These are phyloP conservation scores for Periophthalmus magnuspinnatus DNA, from an alignment of 2,797 vertebrate species.

Conservation along the genomic window DNA sequence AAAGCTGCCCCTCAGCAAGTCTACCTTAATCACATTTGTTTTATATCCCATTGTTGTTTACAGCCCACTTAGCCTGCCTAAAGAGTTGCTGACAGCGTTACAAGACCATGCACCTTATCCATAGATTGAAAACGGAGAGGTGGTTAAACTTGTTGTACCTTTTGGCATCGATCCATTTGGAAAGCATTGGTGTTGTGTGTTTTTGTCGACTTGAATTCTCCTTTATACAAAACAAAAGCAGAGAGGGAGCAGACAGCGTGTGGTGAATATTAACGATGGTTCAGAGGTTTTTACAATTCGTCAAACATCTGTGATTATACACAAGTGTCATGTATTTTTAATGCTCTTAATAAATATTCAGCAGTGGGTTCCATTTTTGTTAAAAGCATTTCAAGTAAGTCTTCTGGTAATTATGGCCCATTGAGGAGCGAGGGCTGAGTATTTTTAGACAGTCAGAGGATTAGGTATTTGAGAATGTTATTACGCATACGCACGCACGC, in stretches of 20 bases:
- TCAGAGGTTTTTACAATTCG: background rate
- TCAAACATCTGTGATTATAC: conserved; percentile 2
- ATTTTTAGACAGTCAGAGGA: background rate
- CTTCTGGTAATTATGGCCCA: background rate
- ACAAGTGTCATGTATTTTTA: conserved; percentile 3
- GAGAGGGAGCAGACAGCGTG: background rate
- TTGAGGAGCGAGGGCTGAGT: too few relatives aligned
- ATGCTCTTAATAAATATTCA: background rate
- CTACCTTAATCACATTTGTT: conserved; percentile 8
- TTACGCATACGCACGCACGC: too few relatives aligned
- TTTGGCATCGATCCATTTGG: background rate
- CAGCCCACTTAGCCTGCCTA: conserved; percentile 7
- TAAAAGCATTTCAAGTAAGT: background rate
- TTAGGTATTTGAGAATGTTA: background rate
- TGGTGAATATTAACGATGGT: background rate
- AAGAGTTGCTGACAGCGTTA: background rate
- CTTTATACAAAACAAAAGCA: background rate
- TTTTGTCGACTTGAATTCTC: conserved; percentile 4
- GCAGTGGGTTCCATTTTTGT: background rate
- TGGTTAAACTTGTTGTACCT: background rate
- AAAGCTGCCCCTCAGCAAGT: conserved; percentile 9
- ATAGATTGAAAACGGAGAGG: conserved; percentile 3
- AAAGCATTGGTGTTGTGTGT: background rate
- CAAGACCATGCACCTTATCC: conserved; percentile 6
- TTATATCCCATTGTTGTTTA: conserved; percentile 18